phyloP scores from a whole-genome alignment of 30 jellyfish, hydroid and myxozoan species.

The Hydra vulgaris region DNA sequence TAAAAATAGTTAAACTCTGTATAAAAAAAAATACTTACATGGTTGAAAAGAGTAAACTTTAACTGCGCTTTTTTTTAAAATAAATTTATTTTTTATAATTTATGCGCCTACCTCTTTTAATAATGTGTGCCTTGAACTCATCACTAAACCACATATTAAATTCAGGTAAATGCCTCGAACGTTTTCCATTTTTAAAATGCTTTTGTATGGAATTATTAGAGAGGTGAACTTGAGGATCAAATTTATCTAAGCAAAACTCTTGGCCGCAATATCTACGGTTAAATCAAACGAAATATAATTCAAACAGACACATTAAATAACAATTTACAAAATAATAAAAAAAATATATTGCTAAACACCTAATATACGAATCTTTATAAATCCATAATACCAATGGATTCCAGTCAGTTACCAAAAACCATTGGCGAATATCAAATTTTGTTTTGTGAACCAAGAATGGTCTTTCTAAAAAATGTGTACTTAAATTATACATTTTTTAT shows the following conservation, averaged over 20 bases:
- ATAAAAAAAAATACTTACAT: background rate
- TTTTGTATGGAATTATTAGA: slow-evolving; percentile 89
- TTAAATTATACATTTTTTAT: background rate
- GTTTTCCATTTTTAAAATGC: slow-evolving; percentile 51
- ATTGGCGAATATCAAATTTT: slow-evolving; percentile 88
- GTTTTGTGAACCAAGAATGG: slow-evolving; percentile 73
- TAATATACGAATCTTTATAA: slow-evolving; percentile 42
- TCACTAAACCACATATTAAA: slow-evolving; percentile 93
- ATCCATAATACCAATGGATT: slow-evolving; percentile 86
- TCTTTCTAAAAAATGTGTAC: slow-evolving; percentile 39
- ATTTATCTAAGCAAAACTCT: slow-evolving; percentile 63
- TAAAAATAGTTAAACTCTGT: background rate
- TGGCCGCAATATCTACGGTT: slow-evolving; percentile 74
- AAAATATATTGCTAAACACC: background rate
- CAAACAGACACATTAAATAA: no score
- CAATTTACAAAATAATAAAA: background rate
- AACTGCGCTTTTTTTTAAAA: no score
- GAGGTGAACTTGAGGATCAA: slow-evolving; percentile 83
- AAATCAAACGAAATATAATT: background rate
- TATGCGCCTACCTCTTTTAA: slow-evolving; percentile 25
- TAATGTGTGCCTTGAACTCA: slow-evolving; percentile 47
- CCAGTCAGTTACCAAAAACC: slow-evolving; percentile 98
- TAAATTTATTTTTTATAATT: background rate
- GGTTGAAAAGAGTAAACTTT: no score
- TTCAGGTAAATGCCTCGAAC: slow-evolving; percentile 59